Evolutionary conservation across 2,113 vertebrate species (phyloP).

Genomic region (Entomyzon cyanotis): DNA sequence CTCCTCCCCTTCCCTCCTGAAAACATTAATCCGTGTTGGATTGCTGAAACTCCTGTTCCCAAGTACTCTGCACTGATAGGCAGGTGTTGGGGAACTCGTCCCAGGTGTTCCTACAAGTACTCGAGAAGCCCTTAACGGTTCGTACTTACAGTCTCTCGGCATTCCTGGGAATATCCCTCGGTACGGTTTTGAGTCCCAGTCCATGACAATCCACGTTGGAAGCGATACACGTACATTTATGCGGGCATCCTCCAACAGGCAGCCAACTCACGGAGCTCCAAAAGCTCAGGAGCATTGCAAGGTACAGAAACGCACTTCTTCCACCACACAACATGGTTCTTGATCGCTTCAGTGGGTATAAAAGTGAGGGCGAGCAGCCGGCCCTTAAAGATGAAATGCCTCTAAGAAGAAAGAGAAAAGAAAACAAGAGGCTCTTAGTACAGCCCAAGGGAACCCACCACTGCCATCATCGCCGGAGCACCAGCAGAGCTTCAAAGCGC

Average conservation of each 20-base stretch:
- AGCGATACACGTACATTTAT: conserved; percentile 95
- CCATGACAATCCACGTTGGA: conserved; percentile 97
- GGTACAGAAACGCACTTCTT: conserved; percentile 67
- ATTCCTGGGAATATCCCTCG: conserved; percentile 92
- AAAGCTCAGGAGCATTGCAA: conserved; percentile 73
- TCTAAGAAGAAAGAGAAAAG: conserved; percentile 25
- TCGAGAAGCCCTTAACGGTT: not conserved
- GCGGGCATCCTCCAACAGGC: conserved; percentile 86
- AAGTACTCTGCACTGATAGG: not conserved
- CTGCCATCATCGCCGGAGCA: conserved; percentile 38
- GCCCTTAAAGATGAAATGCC: conserved; percentile 40
- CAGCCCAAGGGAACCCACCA: conserved; percentile 46
- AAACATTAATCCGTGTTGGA: not conserved
- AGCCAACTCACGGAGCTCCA: conserved; percentile 73
- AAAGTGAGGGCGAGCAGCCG: not conserved
- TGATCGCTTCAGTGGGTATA: not conserved
- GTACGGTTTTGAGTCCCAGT: conserved; percentile 87
- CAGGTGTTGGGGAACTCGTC: conserved; percentile 12
- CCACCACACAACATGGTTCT: conserved; percentile 74
- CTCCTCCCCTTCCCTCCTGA: conserved; percentile 35
- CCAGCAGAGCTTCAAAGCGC: conserved; percentile 8
- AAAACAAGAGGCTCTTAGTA: conserved; percentile 50
- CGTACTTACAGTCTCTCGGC: conserved; percentile 94
- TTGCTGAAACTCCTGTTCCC: not conserved
- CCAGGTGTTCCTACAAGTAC: not conserved